These are phyloP conservation scores for Pristionchus exspectatus DNA, from an alignment of 2,888 invertebrate species.

Conservation along the genomic window DNA sequence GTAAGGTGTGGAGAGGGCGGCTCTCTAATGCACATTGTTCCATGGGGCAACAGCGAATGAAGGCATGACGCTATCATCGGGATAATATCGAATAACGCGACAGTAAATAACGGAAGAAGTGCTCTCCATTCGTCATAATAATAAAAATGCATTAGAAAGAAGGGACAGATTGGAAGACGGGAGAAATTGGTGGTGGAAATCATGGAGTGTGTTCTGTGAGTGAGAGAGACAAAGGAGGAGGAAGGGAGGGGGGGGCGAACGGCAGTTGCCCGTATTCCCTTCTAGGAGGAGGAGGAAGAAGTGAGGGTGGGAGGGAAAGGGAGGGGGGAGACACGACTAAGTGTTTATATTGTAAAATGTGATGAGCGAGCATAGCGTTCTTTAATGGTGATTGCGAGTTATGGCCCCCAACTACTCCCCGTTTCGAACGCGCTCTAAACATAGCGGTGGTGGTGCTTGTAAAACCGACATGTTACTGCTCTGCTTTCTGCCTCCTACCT, in stretches of 20 bases:
- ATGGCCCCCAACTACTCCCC: background rate
- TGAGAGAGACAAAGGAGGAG: background rate
- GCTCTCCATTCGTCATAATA: background rate
- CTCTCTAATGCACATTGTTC: slow-evolving; percentile 28
- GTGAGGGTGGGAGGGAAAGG: slow-evolving; percentile 15
- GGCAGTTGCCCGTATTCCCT: slow-evolving; percentile 14
- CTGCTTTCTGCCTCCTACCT: background rate
- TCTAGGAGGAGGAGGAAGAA: background rate
- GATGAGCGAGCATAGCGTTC: background rate
- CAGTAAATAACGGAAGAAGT: too few species aligned
- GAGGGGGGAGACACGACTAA: slow-evolving; percentile 45
- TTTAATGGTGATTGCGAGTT: background rate
- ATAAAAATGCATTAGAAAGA: slow-evolving; percentile 26
- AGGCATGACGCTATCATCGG: background rate
- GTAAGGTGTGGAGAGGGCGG: slow-evolving; percentile 10
- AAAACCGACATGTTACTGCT: background rate
- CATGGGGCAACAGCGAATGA: background rate
- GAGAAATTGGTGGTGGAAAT: slow-evolving; percentile 9
- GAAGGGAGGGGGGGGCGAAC: background rate
- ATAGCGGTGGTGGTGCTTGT: background rate
- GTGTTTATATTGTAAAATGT: slow-evolving; percentile 51
- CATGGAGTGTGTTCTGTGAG: background rate
- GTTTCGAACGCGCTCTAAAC: background rate
- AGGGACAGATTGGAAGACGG: background rate
- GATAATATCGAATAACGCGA: background rate